These are phyloP conservation scores for Riptortus pedestris DNA, from an alignment of 1,140 invertebrate species.

Conservation along the genomic window DNA sequence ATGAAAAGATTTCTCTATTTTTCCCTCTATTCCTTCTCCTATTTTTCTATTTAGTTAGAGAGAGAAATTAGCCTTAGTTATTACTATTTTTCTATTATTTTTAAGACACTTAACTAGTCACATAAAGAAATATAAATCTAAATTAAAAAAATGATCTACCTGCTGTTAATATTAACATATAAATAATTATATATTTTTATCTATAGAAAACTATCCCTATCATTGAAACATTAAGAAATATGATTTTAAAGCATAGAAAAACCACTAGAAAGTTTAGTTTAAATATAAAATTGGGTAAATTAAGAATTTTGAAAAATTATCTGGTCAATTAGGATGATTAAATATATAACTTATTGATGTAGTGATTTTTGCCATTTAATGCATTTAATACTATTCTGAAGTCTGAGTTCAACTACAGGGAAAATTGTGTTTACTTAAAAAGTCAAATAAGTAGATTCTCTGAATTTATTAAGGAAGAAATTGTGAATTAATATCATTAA, in stretches of 20 bases:
- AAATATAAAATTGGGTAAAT: background rate
- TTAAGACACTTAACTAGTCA: no score
- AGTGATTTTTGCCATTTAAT: background rate
- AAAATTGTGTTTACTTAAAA: background rate
- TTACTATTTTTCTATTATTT: no score
- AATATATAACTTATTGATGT: background rate
- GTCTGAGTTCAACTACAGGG: conserved; percentile 7
- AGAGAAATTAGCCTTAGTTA: no score
- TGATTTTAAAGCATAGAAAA: background rate
- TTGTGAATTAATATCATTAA: background rate
- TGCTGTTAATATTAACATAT: background rate
- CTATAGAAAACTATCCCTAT: background rate
- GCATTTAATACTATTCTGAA: background rate
- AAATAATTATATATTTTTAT: background rate
- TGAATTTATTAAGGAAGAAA: background rate
- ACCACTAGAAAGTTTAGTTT: background rate
- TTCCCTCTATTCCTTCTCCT: no score
- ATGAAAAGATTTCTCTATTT: no score
- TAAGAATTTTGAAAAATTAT: background rate
- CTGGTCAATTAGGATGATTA: background rate
- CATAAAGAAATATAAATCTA: no score
- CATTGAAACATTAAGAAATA: background rate
- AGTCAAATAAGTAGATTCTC: background rate
- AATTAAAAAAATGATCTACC: no score
- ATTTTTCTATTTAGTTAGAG: no score